Evolutionary conservation across 2,797 vertebrate genomes (phyloP), one percentile per base, ranked within the genome.

Genomic region (Diceros bicornis): DNA sequence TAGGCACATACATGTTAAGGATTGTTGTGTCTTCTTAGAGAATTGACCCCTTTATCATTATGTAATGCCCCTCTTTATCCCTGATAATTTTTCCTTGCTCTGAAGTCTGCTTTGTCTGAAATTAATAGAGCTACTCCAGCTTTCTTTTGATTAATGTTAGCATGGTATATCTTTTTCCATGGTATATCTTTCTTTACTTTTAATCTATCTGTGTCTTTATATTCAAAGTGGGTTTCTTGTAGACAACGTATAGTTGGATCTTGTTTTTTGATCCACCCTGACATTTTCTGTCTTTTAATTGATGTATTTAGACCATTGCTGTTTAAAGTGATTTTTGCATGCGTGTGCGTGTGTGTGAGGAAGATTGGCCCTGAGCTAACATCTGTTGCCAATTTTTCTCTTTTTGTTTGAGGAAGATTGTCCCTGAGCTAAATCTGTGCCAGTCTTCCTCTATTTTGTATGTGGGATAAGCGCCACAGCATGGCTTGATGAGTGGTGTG

Each of bases 81-180:
- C 34, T 93, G n/a, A 41, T 93, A 41, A 78, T 69, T 93, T 68
- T 68, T 72, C 18, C n/a, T 86, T 93, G n/a, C 68, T 93, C 52
- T 68, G 34, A 81, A 90, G n/a, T 72, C 57, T 62, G 2, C 29
- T 78, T 93, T 79, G 32, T 85, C 47, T 87, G 72, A 90, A 92
- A 68, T 79, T 81, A 64, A 44, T 78, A 47, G 52, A 69, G 17
- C 50, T 44, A 21, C 3, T 92, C 61, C 16, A 41, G 11, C 59
- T 90, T 81, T 79, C 57, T 91, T 95, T 79, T 91, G 52, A 41
- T 85, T 75, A 52, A n/a, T 25, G 9, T 74, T 82, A 55, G 20
- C 17, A 50, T 82, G 34, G 14, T 92, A 52, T 68, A 47, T 78
- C 34, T 87, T 96, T 57, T 7, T 81, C 82, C 41, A 69, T 34